These are phyloP conservation scores for Drosophila diplacantha DNA, from an alignment of 2,888 invertebrate species.

Conservation along the genomic window DNA sequence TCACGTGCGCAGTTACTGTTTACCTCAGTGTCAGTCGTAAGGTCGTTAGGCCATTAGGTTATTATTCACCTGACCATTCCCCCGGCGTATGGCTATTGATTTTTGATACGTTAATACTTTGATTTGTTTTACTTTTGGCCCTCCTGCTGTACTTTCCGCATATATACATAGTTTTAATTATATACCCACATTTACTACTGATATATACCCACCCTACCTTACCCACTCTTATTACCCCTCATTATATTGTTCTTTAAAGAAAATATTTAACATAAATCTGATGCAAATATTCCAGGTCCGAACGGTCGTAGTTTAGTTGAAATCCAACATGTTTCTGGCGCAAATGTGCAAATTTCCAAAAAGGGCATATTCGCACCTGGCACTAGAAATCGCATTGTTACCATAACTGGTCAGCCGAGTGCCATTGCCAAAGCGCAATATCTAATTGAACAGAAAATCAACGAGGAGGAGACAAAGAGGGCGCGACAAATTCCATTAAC, in stretches of 20 bases:
- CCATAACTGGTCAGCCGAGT: slow-evolving; percentile 92
- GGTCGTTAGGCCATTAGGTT: slow-evolving; percentile 38
- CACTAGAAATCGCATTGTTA: slow-evolving; percentile 97
- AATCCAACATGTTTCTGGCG: slow-evolving; percentile 97
- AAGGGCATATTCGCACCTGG: slow-evolving; percentile 98
- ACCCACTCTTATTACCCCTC: slow-evolving; percentile 14
- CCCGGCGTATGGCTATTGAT: slow-evolving; percentile 27
- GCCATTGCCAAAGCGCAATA: slow-evolving; percentile 95
- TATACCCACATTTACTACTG: slow-evolving; percentile 17
- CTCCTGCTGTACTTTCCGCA: slow-evolving; percentile 5
- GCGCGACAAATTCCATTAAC: slow-evolving; percentile 90
- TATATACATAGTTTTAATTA: neutral
- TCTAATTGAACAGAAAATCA: slow-evolving; percentile 97
- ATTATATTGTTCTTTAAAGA: slow-evolving; percentile 27
- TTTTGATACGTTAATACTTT: slow-evolving; percentile 11
- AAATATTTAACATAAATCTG: slow-evolving; percentile 61
- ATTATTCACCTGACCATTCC: slow-evolving; percentile 19
- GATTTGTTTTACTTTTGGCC: slow-evolving; percentile 17
- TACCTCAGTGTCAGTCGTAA: slow-evolving; percentile 48
- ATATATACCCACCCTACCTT: slow-evolving; percentile 5
- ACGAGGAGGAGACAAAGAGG: slow-evolving; percentile 96
- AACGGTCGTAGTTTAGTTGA: slow-evolving; percentile 97
- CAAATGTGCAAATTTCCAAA: slow-evolving; percentile 98
- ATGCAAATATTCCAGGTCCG: slow-evolving; percentile 82
- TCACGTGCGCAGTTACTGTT: slow-evolving; percentile 27